A percentile compares a stretch with the other conserved stretches of the same genome.
These are phyloP conservation scores for Drosophila vallismaia DNA, from an alignment of 2,888 invertebrate genomes.

Conservation along the genomic window DNA sequence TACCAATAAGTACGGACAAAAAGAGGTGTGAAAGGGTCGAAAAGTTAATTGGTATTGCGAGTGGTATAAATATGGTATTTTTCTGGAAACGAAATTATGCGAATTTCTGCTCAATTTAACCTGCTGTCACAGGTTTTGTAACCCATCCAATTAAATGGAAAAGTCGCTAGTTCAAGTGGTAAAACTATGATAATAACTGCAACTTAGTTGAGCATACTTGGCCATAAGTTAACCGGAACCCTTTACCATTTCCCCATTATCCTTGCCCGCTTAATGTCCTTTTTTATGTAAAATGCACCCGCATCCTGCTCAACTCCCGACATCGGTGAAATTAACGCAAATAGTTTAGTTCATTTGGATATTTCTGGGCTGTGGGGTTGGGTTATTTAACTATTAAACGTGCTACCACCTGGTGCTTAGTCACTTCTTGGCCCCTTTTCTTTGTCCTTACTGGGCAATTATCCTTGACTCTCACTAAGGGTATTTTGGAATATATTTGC, in stretches of 20 bases:
- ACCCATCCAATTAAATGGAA: slow-evolving; percentile 64
- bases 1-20: background rate
- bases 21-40: slow-evolving; percentile 40
- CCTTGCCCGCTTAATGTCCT: slow-evolving; percentile 16
- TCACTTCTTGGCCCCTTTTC: slow-evolving; percentile 33
- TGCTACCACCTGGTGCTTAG: slow-evolving; percentile 48
- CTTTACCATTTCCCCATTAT: slow-evolving; percentile 17
- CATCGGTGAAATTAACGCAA: slow-evolving; percentile 18
- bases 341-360: slow-evolving; percentile 19
- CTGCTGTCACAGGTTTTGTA: slow-evolving; percentile 10
- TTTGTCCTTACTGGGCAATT: slow-evolving; percentile 22
- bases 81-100: slow-evolving; percentile 2
- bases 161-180: slow-evolving; percentile 55
- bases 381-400: slow-evolving; percentile 17
- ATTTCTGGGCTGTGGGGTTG: slow-evolving; percentile 14
- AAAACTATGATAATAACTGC: slow-evolving; percentile 58
- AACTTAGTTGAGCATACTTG: slow-evolving; percentile 38
- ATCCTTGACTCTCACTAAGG: slow-evolving; percentile 8
- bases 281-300: slow-evolving; percentile 19
- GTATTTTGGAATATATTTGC: background rate
- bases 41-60: slow-evolving; percentile 36
- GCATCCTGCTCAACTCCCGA: slow-evolving; percentile 14
- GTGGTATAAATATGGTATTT: slow-evolving; percentile 14
- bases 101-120: slow-evolving; percentile 24
- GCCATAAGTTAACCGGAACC: slow-evolving; percentile 43